Evolutionary conservation across 2,113 vertebrate genomes (phyloP).

Genomic region (Macrotis lagotis): DNA sequence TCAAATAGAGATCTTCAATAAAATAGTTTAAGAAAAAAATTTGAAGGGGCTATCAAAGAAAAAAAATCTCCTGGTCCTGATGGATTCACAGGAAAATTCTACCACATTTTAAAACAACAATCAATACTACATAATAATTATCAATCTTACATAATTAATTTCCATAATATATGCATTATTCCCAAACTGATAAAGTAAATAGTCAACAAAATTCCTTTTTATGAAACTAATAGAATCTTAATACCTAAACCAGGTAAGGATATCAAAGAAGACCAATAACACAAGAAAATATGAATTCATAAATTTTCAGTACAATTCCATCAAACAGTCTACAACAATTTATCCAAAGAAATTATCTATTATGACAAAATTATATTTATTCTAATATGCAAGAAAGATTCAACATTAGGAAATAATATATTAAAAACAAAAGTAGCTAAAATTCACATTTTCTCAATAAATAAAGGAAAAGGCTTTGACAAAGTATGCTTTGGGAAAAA

Average conservation of each 20-base stretch:
- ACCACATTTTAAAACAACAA: background rate
- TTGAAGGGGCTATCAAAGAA: background rate
- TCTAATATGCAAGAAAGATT: background rate
- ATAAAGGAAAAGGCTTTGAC: background rate
- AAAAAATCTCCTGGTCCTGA: background rate
- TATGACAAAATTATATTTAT: background rate
- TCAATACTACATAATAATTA: background rate
- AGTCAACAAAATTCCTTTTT: background rate
- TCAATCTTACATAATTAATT: background rate
- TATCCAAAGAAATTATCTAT: background rate
- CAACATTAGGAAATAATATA: background rate
- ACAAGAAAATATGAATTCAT: background rate
- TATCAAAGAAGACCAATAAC: background rate
- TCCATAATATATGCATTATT: background rate
- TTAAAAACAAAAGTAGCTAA: background rate
- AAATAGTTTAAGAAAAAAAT: background rate
- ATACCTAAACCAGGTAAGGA: background rate
- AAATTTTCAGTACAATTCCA: background rate
- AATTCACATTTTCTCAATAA: background rate
- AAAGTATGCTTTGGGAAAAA: background rate
- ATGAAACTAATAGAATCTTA: background rate
- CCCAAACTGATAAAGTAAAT: background rate
- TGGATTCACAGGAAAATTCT: background rate
- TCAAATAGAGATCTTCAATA: background rate
- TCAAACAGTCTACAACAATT: background rate